phyloP scores from a whole-genome alignment of 2,113 vertebrate species.

The Rhabdomys dilectus region DNA sequence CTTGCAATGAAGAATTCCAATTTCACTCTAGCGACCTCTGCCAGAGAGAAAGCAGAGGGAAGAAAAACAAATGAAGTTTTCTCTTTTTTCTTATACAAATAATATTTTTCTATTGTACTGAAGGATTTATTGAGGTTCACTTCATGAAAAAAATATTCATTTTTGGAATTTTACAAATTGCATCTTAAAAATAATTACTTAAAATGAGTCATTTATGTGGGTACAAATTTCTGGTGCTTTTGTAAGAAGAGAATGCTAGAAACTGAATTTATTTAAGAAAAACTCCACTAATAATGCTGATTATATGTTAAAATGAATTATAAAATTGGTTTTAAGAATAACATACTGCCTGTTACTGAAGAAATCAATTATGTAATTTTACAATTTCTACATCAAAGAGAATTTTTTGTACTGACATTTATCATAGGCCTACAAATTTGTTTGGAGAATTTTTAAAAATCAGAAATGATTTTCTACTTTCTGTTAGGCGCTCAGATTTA shows the following conservation, averaged over 20 bases:
- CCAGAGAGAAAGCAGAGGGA: not conserved
- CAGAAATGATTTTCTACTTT: not conserved
- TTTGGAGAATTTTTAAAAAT: not conserved
- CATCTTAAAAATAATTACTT: not conserved
- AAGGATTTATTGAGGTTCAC: not conserved
- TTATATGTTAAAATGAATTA: not conserved
- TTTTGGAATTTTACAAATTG: constrained; percentile 10
- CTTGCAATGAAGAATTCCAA: not conserved
- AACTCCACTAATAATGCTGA: not conserved
- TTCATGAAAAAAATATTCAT: not conserved
- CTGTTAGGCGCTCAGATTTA: not conserved
- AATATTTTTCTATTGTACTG: not conserved
- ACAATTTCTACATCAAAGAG: not conserved
- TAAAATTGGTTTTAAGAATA: not conserved
- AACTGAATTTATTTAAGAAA: not conserved
- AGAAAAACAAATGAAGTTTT: not conserved
- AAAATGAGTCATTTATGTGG: not conserved
- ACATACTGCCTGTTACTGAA: not conserved
- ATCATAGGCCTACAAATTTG: not conserved
- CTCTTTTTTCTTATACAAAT: not conserved
- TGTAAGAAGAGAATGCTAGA: not conserved
- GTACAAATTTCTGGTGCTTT: not conserved
- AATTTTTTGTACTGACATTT: not conserved
- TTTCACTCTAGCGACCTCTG: not conserved
- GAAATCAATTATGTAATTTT: not conserved